Percentiles rank a stretch among this genome's conserved stretches.
These are phyloP conservation scores for Ramphastos sulfuratus DNA, from an alignment of 2,113 vertebrate species.

Conservation along the genomic window DNA sequence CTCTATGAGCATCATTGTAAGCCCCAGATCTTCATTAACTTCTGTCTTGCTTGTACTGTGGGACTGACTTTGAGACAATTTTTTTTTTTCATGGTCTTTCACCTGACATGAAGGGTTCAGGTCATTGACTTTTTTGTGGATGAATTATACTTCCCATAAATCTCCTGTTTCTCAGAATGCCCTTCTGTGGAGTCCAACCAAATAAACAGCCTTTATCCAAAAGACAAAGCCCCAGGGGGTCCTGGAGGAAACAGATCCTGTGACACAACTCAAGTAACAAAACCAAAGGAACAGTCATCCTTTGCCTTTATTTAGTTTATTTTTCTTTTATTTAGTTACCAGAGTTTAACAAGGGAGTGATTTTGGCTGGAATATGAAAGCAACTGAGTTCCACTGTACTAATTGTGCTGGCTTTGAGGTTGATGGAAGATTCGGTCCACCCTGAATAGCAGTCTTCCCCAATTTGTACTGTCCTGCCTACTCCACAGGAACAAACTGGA, in stretches of 20 bases:
- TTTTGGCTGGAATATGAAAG: conserved; percentile 62
- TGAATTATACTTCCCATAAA: neutral
- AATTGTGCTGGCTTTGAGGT: conserved; percentile 53
- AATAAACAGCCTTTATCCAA: neutral
- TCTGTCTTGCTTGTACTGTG: neutral
- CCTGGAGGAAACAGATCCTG: neutral
- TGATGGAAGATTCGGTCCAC: conserved; percentile 18
- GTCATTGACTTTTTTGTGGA: neutral
- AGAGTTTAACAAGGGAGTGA: conserved; percentile 23
- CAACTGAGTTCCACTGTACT: neutral
- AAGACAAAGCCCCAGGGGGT: neutral
- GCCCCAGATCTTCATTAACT: neutral
- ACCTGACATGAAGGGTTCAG: neutral
- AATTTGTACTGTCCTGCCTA: neutral
- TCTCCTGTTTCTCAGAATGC: neutral
- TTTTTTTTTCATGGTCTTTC: neutral
- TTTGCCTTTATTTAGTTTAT: conserved; percentile 51
- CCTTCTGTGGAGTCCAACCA: neutral
- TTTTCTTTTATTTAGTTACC: conserved; percentile 57
- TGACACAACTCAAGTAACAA: neutral
- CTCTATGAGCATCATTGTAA: fast-evolving
- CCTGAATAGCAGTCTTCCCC: conserved; percentile 36
- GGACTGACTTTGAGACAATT: neutral
- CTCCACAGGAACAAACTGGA: conserved; percentile 5
- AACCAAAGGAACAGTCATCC: neutral